Conservation (phyloP, 2,888 invertebrate genomes). For the Cosmorhoe ocellata region DNA sequence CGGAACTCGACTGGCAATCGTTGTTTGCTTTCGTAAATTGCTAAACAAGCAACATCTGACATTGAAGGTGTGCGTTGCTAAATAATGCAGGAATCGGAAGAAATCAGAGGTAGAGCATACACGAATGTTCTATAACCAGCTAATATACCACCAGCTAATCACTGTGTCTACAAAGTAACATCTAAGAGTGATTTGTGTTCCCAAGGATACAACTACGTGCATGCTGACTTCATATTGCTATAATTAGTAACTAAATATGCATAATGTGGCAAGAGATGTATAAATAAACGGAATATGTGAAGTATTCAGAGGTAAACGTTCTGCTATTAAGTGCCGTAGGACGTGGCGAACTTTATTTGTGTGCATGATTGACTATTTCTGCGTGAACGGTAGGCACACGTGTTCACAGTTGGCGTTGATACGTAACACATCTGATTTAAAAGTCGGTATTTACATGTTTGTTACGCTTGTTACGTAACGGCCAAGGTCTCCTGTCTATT, state of each 20-base stretch:
- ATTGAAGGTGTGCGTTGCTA: conserved; percentile 47
- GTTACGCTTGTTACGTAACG: conserved; percentile 29
- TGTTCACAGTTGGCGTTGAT: conserved; percentile 26
- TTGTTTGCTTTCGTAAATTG: conserved; percentile 51
- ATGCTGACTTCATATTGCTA: conserved; percentile 70
- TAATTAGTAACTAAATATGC: conserved; percentile 61
- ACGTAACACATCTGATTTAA: conserved; percentile 29
- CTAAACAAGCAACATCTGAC: conserved; percentile 54
- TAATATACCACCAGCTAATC: conserved; percentile 49
- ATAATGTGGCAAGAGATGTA: conserved; percentile 56
- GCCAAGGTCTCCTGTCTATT: conserved; percentile 28
- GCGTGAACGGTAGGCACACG: conserved; percentile 25
- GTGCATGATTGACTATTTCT: conserved; percentile 24
- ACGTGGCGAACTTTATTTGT: conserved; percentile 34
- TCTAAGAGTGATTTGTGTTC: conserved; percentile 61
- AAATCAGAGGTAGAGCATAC: conserved; percentile 42
- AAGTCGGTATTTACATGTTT: conserved; percentile 29
- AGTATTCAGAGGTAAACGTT: conserved; percentile 57
- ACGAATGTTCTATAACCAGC: conserved; percentile 40
- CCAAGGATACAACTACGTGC: conserved; percentile 60
- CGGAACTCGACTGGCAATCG: conserved; percentile 42
- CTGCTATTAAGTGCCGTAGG: conserved; percentile 42
- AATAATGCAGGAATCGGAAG: conserved; percentile 47
- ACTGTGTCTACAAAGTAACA: conserved; percentile 57
- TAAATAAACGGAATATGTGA: conserved; percentile 59